Base-by-base conservation (phyloP, 1,140 invertebrate genomes). In the Archegozetes longisetosus region DNA sequence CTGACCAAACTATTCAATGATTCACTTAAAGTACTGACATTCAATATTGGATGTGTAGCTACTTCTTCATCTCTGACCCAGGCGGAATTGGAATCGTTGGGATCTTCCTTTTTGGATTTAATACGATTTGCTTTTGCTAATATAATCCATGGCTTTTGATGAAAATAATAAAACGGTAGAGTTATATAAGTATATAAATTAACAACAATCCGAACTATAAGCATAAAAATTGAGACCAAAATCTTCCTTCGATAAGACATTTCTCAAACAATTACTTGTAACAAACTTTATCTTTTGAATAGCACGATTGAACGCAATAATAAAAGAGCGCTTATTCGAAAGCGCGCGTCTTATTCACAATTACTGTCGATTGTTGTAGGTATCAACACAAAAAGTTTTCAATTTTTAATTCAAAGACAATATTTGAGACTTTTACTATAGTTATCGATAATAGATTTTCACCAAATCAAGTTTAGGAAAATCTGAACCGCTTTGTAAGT, bases 141-240 rank as follows among this genome's bases (percentile, higher is more conserved):
- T 17, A 6, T 6, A 40, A 17, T 40, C 32, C 32, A 40, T 17
- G 32, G 32, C 32, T 40, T 40, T 40, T 40, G 32, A 9, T 6
- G 6, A 6, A 40, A 40, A 40, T 40, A 40, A 40, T 40, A 40
- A 17, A 9, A 40, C 6, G 17, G 32, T 40, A 40, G 32, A 9
- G 32, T 40, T 40, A 17, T 40, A 40, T 40, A 40, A 9, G 32
- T 40, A 40, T 40, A 40, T 6, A 40, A 26, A 55, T 69, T 68
- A 23, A 76, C 32, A 6, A 40, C 32, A 9, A 40, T 6, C 17
- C 32, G 32, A 6, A 40, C 32, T 9, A 40, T 6, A 69, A 40
- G 32, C 17, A 40, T 40, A 40, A 40, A 40, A 9, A 40, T 17
- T 40, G 32, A 40, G 32, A 40, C 32, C 32, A 40, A 40, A 9